Conservation (phyloP, 1,140 invertebrate species). For the Lanistes nyassanus region DNA sequence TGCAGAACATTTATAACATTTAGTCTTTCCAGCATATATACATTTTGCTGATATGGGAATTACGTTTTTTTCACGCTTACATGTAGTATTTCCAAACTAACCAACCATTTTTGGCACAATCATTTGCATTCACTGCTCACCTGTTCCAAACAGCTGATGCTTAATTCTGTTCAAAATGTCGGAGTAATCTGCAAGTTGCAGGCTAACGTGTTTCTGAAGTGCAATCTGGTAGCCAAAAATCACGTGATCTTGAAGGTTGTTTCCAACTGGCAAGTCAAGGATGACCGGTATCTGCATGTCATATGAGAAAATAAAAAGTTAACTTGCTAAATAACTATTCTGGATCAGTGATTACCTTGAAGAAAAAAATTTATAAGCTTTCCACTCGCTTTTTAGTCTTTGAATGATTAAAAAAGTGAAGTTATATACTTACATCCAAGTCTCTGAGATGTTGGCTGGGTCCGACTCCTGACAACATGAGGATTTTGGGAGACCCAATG, state of each 20-base stretch:
- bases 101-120: slow-evolving; percentile 37
- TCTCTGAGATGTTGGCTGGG: slow-evolving; percentile 66
- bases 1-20: no score
- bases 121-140: slow-evolving; percentile 13
- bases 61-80: no score
- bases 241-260: slow-evolving; percentile 84
- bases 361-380: no score
- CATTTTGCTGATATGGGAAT: no score
- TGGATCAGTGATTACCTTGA: no score
- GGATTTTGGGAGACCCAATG: slow-evolving; percentile 85
- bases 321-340: no score
- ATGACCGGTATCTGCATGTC: slow-evolving; percentile 38
- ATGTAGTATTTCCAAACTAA: no score
- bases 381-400: no score
- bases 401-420: no score
- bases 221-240: slow-evolving; percentile 24
- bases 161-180: slow-evolving; percentile 29
- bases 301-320: no score
- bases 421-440: slow-evolving; percentile 42
- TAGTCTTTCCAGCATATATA: no score
- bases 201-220: slow-evolving; percentile 29
- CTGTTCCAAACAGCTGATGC: slow-evolving; percentile 42
- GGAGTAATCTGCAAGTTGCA: slow-evolving; percentile 27
- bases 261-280: slow-evolving; percentile 81
- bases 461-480: slow-evolving; percentile 92